Evolutionary conservation across 2,113 vertebrate species (phyloP).

Genomic region (Plecotus auritus): DNA sequence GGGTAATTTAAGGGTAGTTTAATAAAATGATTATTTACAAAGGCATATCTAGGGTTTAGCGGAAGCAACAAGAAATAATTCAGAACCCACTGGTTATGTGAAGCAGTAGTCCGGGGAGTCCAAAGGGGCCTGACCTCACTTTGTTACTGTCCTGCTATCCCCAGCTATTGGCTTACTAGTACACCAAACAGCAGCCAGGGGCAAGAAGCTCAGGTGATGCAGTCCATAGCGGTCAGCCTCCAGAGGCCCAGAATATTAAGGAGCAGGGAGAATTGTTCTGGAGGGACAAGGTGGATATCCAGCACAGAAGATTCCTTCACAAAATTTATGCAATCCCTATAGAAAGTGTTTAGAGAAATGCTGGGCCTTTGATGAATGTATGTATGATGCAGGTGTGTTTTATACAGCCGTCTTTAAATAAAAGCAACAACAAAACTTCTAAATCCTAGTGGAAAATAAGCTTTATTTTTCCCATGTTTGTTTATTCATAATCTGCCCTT

Average conservation of each 20-base stretch:
- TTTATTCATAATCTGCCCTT: neutral
- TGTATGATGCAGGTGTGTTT: neutral
- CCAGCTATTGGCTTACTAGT: too few species aligned
- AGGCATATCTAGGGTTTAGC: neutral
- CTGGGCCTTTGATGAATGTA: neutral
- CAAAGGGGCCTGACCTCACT: too few species aligned
- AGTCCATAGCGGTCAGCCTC: neutral
- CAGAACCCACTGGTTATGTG: neutral
- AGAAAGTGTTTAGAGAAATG: neutral
- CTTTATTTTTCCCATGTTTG: neutral
- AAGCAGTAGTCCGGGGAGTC: too few species aligned
- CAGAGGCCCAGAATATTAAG: neutral
- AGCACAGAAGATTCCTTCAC: neutral
- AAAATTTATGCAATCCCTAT: neutral
- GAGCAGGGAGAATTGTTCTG: neutral
- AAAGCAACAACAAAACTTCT: neutral
- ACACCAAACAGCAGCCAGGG: neutral
- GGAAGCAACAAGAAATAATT: neutral
- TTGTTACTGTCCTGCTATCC: too few species aligned
- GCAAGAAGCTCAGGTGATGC: neutral
- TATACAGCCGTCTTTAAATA: neutral
- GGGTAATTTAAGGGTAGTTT: neutral
- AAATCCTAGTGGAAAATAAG: neutral
- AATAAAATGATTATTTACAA: neutral
- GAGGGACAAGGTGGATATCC: neutral